A percentile compares a stretch with the other conserved stretches of the same genome.
These are phyloP conservation scores for Callimorpha dominula DNA, from an alignment of 2,888 invertebrate genomes.

Conservation along the genomic window DNA sequence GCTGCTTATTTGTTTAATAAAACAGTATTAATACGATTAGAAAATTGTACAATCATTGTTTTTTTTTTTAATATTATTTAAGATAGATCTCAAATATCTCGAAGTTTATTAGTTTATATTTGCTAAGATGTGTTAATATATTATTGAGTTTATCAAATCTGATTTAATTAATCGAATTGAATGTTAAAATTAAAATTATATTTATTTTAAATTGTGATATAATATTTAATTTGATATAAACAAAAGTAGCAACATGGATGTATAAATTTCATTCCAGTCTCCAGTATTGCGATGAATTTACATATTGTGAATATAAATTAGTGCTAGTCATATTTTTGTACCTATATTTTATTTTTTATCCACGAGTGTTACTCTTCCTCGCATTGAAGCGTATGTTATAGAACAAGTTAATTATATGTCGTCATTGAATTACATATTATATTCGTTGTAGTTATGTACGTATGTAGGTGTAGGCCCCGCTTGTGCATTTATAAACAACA, in stretches of 20 bases:
- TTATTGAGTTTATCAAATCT: constrained; percentile 35
- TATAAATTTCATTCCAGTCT: constrained; percentile 55
- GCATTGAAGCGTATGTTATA: constrained; percentile 34
- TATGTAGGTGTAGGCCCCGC: constrained; percentile 38
- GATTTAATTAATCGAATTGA: constrained; percentile 38
- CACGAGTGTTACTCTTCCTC: constrained; percentile 43
- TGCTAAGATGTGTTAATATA: constrained; percentile 31
- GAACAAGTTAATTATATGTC: constrained; percentile 30
- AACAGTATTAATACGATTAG: constrained; percentile 73
- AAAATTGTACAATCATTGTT: constrained; percentile 49
- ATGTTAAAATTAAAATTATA: constrained; percentile 39
- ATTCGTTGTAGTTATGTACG: constrained; percentile 24
- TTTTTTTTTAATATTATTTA: constrained; percentile 60
- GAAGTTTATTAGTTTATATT: constrained; percentile 41
- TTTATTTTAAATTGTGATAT: constrained; percentile 56
- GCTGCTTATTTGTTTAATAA: constrained; percentile 51
- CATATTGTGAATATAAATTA: constrained; percentile 58
- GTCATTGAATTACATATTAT: constrained; percentile 13
- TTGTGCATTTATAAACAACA: constrained; percentile 67
- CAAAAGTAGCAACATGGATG: constrained; percentile 38
- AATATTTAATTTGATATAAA: constrained; percentile 48
- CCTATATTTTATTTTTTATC: constrained; percentile 53
- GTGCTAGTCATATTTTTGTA: constrained; percentile 71
- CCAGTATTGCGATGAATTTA: constrained; percentile 55
- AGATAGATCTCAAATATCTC: constrained; percentile 47